phyloP scores from a whole-genome alignment of 2,888 invertebrate species.

The Synanthedon myopaeformis region DNA sequence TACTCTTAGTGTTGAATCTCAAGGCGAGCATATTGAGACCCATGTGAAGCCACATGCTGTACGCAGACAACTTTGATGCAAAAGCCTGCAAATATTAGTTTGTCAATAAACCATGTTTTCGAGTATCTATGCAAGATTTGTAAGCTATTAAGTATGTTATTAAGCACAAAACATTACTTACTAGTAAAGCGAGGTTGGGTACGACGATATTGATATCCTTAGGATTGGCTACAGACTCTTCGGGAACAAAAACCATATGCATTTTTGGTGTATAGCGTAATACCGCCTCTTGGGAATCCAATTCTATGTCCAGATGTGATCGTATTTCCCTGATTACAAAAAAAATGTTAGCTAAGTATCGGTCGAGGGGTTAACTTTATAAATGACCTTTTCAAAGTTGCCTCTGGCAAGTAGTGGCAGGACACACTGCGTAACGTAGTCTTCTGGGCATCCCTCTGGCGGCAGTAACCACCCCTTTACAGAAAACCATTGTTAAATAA shows the following conservation, averaged over 20 bases:
- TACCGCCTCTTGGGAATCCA: constrained; percentile 71
- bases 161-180: constrained; percentile 43
- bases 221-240: constrained; percentile 75
- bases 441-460: too few relatives aligned
- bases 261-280: constrained; percentile 73
- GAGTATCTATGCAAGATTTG: too few relatives aligned
- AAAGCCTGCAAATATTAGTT: constrained; percentile 56
- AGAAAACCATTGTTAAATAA: too few relatives aligned
- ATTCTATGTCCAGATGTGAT: constrained; percentile 71
- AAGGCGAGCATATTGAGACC: constrained; percentile 71
- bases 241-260: constrained; percentile 67
- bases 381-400: too few relatives aligned
- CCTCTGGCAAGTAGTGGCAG: too few relatives aligned
- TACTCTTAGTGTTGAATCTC: constrained; percentile 69
- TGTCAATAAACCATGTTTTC: too few relatives aligned
- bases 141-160: not conserved
- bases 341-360: too few relatives aligned
- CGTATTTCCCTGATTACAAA: constrained; percentile 60
- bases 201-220: constrained; percentile 69
- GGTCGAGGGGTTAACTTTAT: too few relatives aligned
- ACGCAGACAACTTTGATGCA: constrained; percentile 62
- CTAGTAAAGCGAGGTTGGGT: constrained; percentile 80
- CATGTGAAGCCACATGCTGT: constrained; percentile 68
- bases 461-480: too few relatives aligned
- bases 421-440: too few relatives aligned